phyloP scores from a whole-genome alignment of 1,140 invertebrate species.

The Ostrea edulis region DNA sequence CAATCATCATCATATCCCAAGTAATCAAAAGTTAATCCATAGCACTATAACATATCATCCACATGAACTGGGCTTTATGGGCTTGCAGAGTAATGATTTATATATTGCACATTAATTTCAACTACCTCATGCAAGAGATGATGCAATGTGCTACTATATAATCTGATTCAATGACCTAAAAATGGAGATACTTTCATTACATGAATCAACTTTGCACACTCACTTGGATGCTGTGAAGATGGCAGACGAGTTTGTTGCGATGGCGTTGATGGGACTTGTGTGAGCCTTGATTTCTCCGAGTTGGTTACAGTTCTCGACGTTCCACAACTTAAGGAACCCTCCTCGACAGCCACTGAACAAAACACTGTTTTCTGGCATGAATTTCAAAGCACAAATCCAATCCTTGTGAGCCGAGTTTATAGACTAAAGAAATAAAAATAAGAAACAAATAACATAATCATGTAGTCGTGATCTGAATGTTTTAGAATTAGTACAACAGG shows the following conservation, averaged over 20 bases:
- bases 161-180: conserved; percentile 3
- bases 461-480: no score
- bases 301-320: conserved; percentile 83
- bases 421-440: conserved; percentile 82
- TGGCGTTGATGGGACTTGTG: conserved; percentile 87
- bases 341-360: conserved; percentile 89
- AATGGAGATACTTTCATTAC: background rate
- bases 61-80: no score
- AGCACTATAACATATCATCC: no score
- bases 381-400: conserved; percentile 90
- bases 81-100: background rate
- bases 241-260: conserved; percentile 86
- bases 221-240: conserved; percentile 88
- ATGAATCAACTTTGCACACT: conserved; percentile 60
- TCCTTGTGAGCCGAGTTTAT: conserved; percentile 93
- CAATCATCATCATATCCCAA: background rate
- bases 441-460: background rate
- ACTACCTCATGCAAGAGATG: background rate
- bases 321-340: conserved; percentile 88
- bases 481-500: no score
- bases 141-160: background rate
- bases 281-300: conserved; percentile 88
- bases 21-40: background rate
- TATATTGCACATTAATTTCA: background rate
- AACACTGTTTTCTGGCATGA: conserved; percentile 82